These are phyloP conservation scores for Entosphenus tridentatus DNA, from an alignment of 2,113 vertebrate genomes.

Conservation along the genomic window DNA sequence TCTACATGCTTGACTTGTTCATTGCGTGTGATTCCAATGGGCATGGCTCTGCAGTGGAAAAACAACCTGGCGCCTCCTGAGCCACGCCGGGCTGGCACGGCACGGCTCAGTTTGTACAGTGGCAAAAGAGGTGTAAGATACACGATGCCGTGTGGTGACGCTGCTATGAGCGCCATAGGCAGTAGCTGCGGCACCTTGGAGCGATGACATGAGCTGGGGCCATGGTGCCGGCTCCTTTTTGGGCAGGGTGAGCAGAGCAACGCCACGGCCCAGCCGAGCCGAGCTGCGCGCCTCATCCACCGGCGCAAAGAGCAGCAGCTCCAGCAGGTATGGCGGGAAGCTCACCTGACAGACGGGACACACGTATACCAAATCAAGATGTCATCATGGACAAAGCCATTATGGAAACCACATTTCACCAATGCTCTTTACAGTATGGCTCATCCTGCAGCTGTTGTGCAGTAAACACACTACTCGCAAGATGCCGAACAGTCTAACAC, in stretches of 20 bases:
- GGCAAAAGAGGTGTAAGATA: not conserved
- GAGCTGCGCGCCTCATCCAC: slow-evolving; percentile 46
- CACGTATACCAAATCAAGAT: no score
- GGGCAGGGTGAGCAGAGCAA: slow-evolving; percentile 35
- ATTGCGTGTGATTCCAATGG: no score
- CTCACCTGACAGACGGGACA: slow-evolving; percentile 31
- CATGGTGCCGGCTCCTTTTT: slow-evolving; percentile 40
- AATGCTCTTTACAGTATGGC: no score
- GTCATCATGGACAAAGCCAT: no score
- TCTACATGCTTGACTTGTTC: no score
- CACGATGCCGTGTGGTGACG: not conserved
- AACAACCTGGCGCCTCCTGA: no score
- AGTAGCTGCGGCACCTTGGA: not conserved
- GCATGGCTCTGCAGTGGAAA: no score
- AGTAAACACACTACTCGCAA: no score
- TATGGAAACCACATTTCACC: no score
- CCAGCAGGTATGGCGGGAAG: slow-evolving; percentile 59
- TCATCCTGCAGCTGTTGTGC: no score
- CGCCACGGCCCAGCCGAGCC: slow-evolving; percentile 46
- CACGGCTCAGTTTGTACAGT: not conserved
- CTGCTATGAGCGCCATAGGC: not conserved
- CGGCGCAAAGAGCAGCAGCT: slow-evolving; percentile 38
- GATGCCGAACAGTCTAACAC: no score
- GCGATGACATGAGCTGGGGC: slow-evolving; percentile 29
- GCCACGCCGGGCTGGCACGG: no score